Evolutionary conservation across 2,113 vertebrate genomes (phyloP).

Genomic region (Promerops cafer): DNA sequence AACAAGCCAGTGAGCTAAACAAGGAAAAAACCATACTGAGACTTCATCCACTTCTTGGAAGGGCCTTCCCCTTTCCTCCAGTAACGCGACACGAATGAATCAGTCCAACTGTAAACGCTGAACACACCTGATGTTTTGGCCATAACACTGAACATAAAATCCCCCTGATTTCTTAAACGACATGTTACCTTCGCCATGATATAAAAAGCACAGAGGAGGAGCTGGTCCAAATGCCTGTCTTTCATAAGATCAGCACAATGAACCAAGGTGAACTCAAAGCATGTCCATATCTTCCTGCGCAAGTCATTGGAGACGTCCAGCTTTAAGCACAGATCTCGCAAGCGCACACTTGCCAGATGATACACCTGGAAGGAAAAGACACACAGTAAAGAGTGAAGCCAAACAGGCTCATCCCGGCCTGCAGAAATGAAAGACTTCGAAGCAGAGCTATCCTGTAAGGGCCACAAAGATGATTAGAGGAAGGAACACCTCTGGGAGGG

Average conservation of each 20-base stretch:
- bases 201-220: conserved; percentile 92
- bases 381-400: not conserved
- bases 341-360: conserved; percentile 91
- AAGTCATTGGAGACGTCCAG: conserved; percentile 87
- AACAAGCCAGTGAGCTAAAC: not conserved
- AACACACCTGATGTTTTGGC: not conserved
- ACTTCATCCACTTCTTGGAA: not conserved
- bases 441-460: not conserved
- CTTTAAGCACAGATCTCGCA: conserved; percentile 89
- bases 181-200: conserved; percentile 86
- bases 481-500: not conserved
- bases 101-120: not conserved
- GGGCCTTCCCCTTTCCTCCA: not conserved
- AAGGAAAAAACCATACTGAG: not conserved
- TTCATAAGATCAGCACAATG: conserved; percentile 89
- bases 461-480: not conserved
- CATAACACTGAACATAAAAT: not conserved
- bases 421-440: not conserved
- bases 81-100: fast-evolving
- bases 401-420: not conserved
- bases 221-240: conserved; percentile 92
- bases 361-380: conserved; percentile 80
- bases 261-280: conserved; percentile 89
- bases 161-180: not conserved
- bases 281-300: conserved; percentile 95